Percentiles rank a stretch among this genome's conserved stretches.
These are phyloP conservation scores for Pterocles gutturalis DNA, from an alignment of 2,113 vertebrate species.

Conservation along the genomic window DNA sequence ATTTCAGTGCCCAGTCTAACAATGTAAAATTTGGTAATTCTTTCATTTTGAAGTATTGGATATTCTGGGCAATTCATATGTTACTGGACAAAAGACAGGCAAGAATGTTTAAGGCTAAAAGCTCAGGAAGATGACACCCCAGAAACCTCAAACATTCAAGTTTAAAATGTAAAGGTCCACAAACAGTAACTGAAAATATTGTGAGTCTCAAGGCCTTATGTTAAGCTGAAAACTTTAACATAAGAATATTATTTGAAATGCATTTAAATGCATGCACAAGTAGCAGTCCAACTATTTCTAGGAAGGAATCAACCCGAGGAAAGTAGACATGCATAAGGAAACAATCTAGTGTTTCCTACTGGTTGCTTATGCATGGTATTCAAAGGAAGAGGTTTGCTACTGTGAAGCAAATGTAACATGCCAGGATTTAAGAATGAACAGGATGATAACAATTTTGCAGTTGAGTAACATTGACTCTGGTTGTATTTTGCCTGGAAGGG, in stretches of 20 bases:
- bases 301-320: background rate
- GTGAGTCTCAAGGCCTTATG: background rate
- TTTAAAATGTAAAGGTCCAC: background rate
- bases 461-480: background rate
- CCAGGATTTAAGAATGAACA: background rate
- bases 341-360: background rate
- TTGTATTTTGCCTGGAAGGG: background rate
- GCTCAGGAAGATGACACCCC: background rate
- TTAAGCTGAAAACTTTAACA: background rate
- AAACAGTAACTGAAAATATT: background rate
- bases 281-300: background rate
- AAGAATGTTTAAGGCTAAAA: background rate
- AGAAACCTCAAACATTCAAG: background rate
- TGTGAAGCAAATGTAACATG: background rate
- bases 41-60: background rate
- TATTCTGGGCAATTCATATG: background rate
- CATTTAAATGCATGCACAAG: background rate
- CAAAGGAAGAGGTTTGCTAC: background rate
- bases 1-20: background rate
- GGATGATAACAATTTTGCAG: background rate
- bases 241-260: background rate
- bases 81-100: background rate
- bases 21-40: background rate
- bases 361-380: background rate
- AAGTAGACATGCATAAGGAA: background rate